These are phyloP conservation scores for Nerophis ophidion DNA, from an alignment of 2,113 vertebrate genomes.

Conservation along the genomic window DNA sequence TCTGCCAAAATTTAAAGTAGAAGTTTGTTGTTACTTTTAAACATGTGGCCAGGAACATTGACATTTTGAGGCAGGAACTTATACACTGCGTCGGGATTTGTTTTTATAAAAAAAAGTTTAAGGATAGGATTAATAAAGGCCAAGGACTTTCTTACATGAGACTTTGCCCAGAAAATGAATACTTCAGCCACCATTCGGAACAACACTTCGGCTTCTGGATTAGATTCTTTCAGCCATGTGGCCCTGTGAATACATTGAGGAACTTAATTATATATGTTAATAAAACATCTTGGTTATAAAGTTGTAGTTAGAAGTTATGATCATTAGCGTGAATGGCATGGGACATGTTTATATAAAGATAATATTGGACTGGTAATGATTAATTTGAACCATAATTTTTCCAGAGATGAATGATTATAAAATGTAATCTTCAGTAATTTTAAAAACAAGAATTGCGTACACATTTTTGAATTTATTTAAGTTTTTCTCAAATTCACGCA, in stretches of 20 bases:
- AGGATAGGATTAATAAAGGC: no score
- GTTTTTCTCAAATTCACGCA: no score
- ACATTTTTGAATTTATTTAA: no score
- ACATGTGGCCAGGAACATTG: no score
- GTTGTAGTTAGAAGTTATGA: no score
- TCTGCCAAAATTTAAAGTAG: conserved; percentile 64
- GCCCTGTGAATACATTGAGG: conserved; percentile 68
- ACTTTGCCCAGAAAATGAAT: conserved; percentile 97
- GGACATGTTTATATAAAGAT: neutral
- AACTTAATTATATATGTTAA: neutral
- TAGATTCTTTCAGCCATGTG: conserved; percentile 90
- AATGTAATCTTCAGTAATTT: no score
- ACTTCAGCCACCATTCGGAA: conserved; percentile 98
- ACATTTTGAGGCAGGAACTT: no score
- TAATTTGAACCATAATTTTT: no score
- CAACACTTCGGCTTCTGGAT: conserved; percentile 83
- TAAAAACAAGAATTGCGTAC: no score
- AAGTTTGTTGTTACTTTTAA: neutral
- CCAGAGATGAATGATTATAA: no score
- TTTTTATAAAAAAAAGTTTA: neutral
- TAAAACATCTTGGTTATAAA: no score
- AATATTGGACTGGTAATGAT: no score
- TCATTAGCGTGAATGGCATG: neutral
- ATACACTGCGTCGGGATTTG: neutral
- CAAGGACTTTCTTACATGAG: conserved; percentile 76